Conservation (phyloP, 2,888 invertebrate species). For the Eremobia ochroleuca region DNA sequence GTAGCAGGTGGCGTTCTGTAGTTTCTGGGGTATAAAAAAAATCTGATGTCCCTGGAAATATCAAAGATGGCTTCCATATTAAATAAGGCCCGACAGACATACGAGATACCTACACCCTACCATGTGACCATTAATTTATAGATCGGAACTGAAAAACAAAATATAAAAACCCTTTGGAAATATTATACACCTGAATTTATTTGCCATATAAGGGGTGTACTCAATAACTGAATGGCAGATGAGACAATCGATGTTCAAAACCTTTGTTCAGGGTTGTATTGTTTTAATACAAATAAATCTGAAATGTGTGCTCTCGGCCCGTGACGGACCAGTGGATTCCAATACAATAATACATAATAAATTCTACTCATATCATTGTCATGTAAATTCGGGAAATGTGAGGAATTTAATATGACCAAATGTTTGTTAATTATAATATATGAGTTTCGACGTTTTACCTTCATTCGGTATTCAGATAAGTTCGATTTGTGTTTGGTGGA, state of each 20-base stretch:
- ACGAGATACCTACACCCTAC: not conserved
- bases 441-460: constrained; percentile 27
- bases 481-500: constrained; percentile 1
- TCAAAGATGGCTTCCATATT: not conserved
- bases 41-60: not conserved
- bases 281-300: constrained; percentile 69
- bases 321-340: constrained; percentile 59
- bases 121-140: not conserved
- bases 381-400: constrained; percentile 63
- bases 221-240: constrained; percentile 54
- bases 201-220: constrained; percentile 33
- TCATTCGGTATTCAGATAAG: constrained; percentile 19
- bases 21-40: not conserved
- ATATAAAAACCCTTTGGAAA: constrained; percentile 27
- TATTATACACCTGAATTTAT: constrained; percentile 45
- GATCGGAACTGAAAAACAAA: constrained; percentile 6
- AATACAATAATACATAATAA: constrained; percentile 66
- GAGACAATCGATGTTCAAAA: constrained; percentile 52
- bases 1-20: not conserved
- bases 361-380: constrained; percentile 64
- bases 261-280: constrained; percentile 66
- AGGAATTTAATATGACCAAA: constrained; percentile 59
- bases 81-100: not conserved
- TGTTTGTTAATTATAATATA: constrained; percentile 52
- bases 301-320: constrained; percentile 39